Conservation (phyloP, 2,888 invertebrate genomes). For the Drosophila infuscata region DNA sequence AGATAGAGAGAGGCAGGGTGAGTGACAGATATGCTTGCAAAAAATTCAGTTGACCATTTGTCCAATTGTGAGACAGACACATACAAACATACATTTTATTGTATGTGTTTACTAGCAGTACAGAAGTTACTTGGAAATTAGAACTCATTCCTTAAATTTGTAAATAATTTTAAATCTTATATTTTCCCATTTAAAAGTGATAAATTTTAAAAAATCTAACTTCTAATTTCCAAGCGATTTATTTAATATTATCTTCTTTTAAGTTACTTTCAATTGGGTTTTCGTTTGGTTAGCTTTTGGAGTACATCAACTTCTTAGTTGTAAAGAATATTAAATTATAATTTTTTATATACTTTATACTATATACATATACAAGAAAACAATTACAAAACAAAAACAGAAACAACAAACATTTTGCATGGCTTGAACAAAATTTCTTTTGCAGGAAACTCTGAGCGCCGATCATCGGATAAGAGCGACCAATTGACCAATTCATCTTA, state of each 20-base stretch:
- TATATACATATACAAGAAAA: conserved; percentile 25
- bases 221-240: background rate
- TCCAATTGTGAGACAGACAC: conserved; percentile 34
- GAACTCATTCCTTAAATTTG: background rate
- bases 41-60: conserved; percentile 44
- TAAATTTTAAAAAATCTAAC: background rate
- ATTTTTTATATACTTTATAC: conserved; percentile 16
- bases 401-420: conserved; percentile 80
- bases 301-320: conserved; percentile 18
- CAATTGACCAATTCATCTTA: conserved; percentile 84
- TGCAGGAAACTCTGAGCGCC: conserved; percentile 85
- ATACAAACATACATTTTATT: background rate
- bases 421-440: conserved; percentile 85
- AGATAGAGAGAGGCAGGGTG: conserved; percentile 5
- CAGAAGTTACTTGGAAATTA: background rate
- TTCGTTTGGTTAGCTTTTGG: conserved; percentile 25
- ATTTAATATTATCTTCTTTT: conserved; percentile 7
- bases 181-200: background rate
- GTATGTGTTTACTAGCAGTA: background rate
- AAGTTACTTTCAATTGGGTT: conserved; percentile 6
- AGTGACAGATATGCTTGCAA: conserved; percentile 22
- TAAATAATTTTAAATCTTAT: background rate
- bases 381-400: conserved; percentile 24
- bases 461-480: conserved; percentile 85
- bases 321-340: conserved; percentile 19